phyloP scores from a whole-genome alignment of 2,888 invertebrate genomes.

The Drosophila affinis region DNA sequence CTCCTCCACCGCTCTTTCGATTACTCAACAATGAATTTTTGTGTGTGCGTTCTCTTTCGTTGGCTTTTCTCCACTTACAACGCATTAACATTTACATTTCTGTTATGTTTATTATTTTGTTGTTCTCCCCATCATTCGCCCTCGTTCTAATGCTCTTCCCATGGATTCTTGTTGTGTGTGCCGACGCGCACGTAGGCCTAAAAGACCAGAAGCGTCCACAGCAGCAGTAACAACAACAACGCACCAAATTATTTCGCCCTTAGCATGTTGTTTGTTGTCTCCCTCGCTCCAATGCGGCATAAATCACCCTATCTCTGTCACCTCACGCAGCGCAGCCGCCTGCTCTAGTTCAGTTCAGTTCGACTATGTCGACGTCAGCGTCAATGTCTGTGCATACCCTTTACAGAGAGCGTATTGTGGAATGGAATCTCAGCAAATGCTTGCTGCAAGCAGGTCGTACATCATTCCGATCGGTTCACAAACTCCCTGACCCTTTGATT shows the following conservation, averaged over 20 bases:
- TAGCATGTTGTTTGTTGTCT: conserved; percentile 25
- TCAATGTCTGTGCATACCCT: not conserved
- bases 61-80: conserved; percentile 24
- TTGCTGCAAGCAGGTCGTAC: not conserved
- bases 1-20: conserved; percentile 8
- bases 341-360: conserved; percentile 44
- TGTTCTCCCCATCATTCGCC: conserved; percentile 34
- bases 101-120: conserved; percentile 21
- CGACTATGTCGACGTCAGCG: conserved; percentile 6
- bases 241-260: conserved; percentile 37
- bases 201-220: conserved; percentile 6
- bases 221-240: conserved; percentile 2
- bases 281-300: conserved; percentile 2
- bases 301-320: not conserved
- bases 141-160: conserved; percentile 44
- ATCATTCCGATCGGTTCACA: not conserved
- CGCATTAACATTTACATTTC: conserved; percentile 12
- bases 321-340: conserved; percentile 22
- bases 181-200: conserved; percentile 64
- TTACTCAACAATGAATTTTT: conserved; percentile 17
- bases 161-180: conserved; percentile 60
- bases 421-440: not conserved
- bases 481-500: no score
- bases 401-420: not conserved
- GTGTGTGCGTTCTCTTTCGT: not conserved